Evolutionary conservation across 2,888 invertebrate genomes (phyloP), one percentile per base, ranked within the genome.

Genomic region (Spodoptera littoralis): DNA sequence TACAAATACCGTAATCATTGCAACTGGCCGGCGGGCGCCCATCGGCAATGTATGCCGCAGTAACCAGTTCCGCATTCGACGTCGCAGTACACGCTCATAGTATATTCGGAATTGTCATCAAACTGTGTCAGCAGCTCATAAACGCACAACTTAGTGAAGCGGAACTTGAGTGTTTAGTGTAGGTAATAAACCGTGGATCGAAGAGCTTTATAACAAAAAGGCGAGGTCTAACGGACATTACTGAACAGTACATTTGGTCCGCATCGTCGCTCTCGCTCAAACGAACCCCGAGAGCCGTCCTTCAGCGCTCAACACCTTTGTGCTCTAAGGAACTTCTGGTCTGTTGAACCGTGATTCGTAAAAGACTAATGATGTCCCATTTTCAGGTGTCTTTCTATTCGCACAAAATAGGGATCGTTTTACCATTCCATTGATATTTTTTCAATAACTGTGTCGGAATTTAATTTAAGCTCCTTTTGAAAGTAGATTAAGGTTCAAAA

Each of bases 361-460:
- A 84, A 83, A 86, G 87, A 68, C 79, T 91, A 91, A 90, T 90
- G 90, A 87, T 73, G 70, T 85, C 81, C 79, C 81, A 81, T 70
- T 73, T 76, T 68, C 67, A 70, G 55, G 67, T 67, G 64, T 63
- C 68, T 69, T 73, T 71, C 51, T 61, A 59, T 63, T 76, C 59
- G 65, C 22, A 54, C 30, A 69, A 58, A 68, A 63, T 70, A 66
- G 55, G 41, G 12, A 27, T 48, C 52, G 12, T 41, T 71, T 13
- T 18, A 49, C 41, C 22, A 47, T 62, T 62, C 48, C 48, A 8
- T 24, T 44, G 50, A 62, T 61, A 62, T 50, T 54, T 60, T 66
- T 45, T 12, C 9, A 6, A 41, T 44, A 55, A 36, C 43, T 52
- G 51, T 13, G 12, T 36, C 47, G 47, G 24, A n/a, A 1, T 45